A percentile compares a stretch with the other conserved stretches of the same genome.
phyloP scores from a whole-genome alignment of 2,797 vertebrate species.

The Nannoperca australis region DNA sequence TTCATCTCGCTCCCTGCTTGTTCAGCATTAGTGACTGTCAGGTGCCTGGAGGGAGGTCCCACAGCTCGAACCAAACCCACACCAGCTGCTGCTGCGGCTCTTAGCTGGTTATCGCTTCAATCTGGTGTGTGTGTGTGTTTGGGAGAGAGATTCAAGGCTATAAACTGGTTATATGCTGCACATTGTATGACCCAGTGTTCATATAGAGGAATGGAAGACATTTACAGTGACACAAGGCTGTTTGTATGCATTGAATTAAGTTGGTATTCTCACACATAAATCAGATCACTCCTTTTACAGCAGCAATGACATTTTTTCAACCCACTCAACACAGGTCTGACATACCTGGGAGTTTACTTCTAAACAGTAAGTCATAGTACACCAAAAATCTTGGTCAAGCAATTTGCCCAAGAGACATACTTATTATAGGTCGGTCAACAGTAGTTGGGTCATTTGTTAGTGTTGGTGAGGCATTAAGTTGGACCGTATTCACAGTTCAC shows the following conservation, averaged over 20 bases:
- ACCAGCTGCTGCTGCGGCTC: conserved; percentile 59
- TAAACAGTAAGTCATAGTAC: background rate
- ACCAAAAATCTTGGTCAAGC: background rate
- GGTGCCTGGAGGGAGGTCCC: conserved; percentile 66
- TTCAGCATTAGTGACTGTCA: conserved; percentile 73
- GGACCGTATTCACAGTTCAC: background rate
- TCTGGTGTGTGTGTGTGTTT: conserved; percentile 21
- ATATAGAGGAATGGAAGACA: background rate
- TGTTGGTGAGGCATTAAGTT: background rate
- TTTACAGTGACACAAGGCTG: background rate
- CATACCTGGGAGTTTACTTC: background rate
- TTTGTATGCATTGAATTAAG: background rate
- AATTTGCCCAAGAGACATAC: background rate
- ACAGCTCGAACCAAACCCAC: conserved; percentile 58
- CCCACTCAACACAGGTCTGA: background rate
- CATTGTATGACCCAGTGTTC: conserved; percentile 17
- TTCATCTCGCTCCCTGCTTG: conserved; percentile 61
- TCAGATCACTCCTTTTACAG: background rate
- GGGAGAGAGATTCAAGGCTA: background rate
- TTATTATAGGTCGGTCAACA: background rate
- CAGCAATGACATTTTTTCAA: background rate
- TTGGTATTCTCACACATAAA: background rate
- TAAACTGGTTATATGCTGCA: conserved; percentile 17
- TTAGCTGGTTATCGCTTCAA: conserved; percentile 50
- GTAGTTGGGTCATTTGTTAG: background rate